Evolutionary conservation across 1,140 invertebrate genomes (phyloP).

Genomic region (Diplogasteroides magnus): DNA sequence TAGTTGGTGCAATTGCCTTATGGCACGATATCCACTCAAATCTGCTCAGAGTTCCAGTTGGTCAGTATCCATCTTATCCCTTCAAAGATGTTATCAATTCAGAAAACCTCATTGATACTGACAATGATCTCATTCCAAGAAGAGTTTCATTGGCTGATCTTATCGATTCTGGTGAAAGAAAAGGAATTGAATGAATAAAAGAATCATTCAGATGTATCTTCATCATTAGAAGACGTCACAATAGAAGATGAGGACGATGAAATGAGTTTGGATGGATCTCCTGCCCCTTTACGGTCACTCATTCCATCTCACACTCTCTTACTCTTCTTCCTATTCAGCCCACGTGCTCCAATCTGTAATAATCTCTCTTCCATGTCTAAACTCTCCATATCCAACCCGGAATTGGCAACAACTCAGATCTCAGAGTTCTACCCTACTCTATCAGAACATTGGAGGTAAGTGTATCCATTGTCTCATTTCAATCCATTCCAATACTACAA

Average conservation of each 20-base stretch:
- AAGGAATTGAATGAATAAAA: no score
- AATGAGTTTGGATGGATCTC: slow-evolving; percentile 8
- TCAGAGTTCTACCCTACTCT: slow-evolving; percentile 51
- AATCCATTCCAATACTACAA: no score
- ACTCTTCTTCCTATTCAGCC: slow-evolving; percentile 9
- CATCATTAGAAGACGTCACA: no score
- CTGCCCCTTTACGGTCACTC: slow-evolving; percentile 6
- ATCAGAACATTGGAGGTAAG: slow-evolving; percentile 51
- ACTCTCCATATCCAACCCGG: slow-evolving; percentile 54
- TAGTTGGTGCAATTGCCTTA: slow-evolving; percentile 52
- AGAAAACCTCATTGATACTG: not conserved
- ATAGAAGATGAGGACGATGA: slow-evolving; percentile 19
- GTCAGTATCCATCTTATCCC: slow-evolving; percentile 4
- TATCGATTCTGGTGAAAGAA: not conserved
- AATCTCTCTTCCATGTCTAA: slow-evolving; percentile 16
- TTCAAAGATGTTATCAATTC: not conserved
- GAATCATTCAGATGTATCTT: slow-evolving; percentile 8
- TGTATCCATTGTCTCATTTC: slow-evolving; percentile 4
- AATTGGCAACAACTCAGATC: slow-evolving; percentile 43
- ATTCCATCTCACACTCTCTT: slow-evolving; percentile 6
- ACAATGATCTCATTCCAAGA: no score
- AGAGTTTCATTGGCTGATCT: not conserved
- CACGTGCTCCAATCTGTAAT: slow-evolving; percentile 23
- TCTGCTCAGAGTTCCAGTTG: slow-evolving; percentile 42
- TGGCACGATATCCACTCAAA: slow-evolving; percentile 53